Percentiles rank a stretch among this genome's conserved stretches.
phyloP scores from a whole-genome alignment of 1,140 invertebrate genomes.

The Metopolophium dirhodum region DNA sequence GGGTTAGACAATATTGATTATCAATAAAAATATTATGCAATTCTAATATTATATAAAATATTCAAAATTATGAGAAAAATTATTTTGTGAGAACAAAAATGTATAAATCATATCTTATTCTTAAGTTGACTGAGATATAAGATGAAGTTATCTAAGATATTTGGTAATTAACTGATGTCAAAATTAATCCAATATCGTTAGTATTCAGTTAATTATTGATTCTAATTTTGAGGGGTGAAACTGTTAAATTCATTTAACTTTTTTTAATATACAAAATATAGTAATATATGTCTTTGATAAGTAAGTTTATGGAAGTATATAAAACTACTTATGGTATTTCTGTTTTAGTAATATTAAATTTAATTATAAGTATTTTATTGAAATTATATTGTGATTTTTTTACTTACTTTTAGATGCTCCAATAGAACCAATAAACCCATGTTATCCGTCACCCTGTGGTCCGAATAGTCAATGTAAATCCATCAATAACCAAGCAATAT shows the following conservation, averaged over 20 bases:
- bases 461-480: constrained; percentile 67
- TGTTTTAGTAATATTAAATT: neutral
- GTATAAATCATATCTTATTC: neutral
- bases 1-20: neutral
- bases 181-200: no score
- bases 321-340: neutral
- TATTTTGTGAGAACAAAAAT: neutral
- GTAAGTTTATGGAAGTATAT: neutral
- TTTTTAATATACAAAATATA: no score
- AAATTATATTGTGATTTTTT: neutral
- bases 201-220: no score
- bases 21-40: no score
- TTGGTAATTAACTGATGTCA: no score
- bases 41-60: neutral
- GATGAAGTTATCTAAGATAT: no score
- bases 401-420: constrained; percentile 18
- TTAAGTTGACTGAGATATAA: no score
- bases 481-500: constrained; percentile 65
- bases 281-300: no score
- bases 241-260: no score
- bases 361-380: neutral
- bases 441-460: constrained; percentile 67
- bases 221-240: no score
- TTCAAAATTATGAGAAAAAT: neutral
- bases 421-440: constrained; percentile 64